Percentiles rank a stretch among this genome's conserved stretches.
These are phyloP conservation scores for Macrophya annulata DNA, from an alignment of 2,888 invertebrate genomes.

Conservation along the genomic window DNA sequence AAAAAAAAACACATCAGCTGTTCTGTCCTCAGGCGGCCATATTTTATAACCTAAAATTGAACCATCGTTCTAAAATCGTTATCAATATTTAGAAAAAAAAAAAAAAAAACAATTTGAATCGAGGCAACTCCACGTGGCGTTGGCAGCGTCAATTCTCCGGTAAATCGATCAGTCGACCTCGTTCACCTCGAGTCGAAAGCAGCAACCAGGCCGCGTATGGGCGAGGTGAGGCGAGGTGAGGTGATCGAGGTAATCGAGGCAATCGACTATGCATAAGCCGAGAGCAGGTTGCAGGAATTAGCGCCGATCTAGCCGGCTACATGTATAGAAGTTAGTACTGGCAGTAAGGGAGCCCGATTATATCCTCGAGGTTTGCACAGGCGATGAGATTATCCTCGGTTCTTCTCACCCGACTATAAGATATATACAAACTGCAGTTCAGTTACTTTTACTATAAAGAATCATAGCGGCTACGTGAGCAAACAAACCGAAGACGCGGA, in stretches of 20 bases:
- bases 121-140: constrained; percentile 18
- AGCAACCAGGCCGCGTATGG: constrained; percentile 16
- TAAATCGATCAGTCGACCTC: constrained; percentile 54
- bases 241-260: constrained; percentile 46
- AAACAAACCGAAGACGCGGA: constrained; percentile 20
- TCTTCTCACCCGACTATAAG: background rate
- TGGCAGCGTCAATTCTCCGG: constrained; percentile 23
- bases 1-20: background rate
- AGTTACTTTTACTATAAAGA: background rate
- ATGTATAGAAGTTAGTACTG: background rate
- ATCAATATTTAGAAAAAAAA: background rate
- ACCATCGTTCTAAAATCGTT: background rate
- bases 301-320: constrained; percentile 6
- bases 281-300: constrained; percentile 36
- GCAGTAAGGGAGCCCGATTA: constrained; percentile 10
- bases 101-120: background rate
- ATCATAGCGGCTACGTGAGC: constrained; percentile 14
- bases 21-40: background rate
- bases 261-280: constrained; percentile 50
- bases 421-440: background rate
- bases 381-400: background rate
- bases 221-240: constrained; percentile 41
- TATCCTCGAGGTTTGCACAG: background rate
- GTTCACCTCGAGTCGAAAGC: constrained; percentile 54
- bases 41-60: background rate